phyloP scores from a whole-genome alignment of 2,113 vertebrate genomes.

The Hippocampus barbouri region DNA sequence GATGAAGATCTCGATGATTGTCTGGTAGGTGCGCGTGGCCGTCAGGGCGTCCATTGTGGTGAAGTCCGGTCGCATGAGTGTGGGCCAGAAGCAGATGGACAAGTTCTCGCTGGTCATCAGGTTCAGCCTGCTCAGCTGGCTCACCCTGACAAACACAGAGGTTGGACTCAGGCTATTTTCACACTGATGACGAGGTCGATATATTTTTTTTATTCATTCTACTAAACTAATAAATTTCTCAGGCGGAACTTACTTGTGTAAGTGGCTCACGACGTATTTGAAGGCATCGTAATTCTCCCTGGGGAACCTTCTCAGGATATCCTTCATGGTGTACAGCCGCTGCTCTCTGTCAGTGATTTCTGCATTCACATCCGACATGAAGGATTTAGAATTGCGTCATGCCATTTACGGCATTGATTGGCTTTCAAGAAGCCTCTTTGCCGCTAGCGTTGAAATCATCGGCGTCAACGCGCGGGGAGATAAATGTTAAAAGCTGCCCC shows the following conservation, averaged over 20 bases:
- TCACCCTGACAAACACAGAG: conserved; percentile 75
- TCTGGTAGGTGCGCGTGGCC: conserved; percentile 91
- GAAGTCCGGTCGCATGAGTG: conserved; percentile 90
- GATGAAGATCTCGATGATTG: conserved; percentile 96
- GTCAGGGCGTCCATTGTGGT: conserved; percentile 94
- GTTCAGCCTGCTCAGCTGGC: conserved; percentile 85
- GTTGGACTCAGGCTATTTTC: no score
- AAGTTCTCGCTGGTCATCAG: conserved; percentile 96
- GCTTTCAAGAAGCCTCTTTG: conserved; percentile 6
- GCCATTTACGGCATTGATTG: conserved; percentile 1
- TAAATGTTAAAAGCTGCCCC: conserved; percentile 29
- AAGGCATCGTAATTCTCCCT: conserved; percentile 93
- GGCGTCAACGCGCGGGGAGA: conserved; percentile 10
- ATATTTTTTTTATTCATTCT: no score
- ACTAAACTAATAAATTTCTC: not conserved
- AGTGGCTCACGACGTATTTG: conserved; percentile 88
- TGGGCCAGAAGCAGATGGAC: conserved; percentile 98
- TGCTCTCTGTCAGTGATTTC: conserved; percentile 91
- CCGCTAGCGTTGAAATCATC: not conserved
- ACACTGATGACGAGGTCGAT: no score
- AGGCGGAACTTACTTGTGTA: conserved; percentile 81
- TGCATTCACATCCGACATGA: conserved; percentile 48
- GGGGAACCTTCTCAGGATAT: conserved; percentile 86
- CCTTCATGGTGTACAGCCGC: conserved; percentile 87
- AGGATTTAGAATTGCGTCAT: conserved; percentile 11